Base-by-base conservation (phyloP, 2,888 invertebrate genomes). In the Mylabris sibirica region DNA sequence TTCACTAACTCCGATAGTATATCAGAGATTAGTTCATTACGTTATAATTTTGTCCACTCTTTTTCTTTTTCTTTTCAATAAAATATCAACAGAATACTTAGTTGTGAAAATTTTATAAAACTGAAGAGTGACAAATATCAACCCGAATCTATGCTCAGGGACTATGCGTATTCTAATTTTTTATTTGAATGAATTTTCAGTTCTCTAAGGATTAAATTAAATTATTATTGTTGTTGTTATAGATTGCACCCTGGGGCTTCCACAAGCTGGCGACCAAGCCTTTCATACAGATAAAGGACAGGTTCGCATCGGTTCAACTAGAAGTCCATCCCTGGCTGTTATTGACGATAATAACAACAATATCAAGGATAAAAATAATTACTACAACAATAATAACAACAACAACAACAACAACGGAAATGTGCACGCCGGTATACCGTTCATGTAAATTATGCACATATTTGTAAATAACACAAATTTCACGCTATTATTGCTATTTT, bases 401-500 rank as follows among this genome's bases (percentile, higher is more conserved):
- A 49, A 72, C 70, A 72, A 74, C 72, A 71, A 75, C 66, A 71
- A 77, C 72, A 72, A 74, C 73, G 78, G 81, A 75, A 72, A 84
- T 84, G 84, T 84, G 84, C 83, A 83, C 84, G 84, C 84, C 83
- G 84, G 84, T 84, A 84, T 83, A 83, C 77, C 77, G 80, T 78
- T 80, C 84, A 84, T 84, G 84, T 84, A 84, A 84, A 83, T 83
- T 78, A 74, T 77, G 77, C 79, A 79, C 79, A 73, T 77, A 74
- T 73, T 75, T 74, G 73, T 73, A 68, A 75, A 73, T 49, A 30
- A 75, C 70, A 73, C 72, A 5, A 17, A n/a, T 22, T 44, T 24
- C 9, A 49, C 44, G 17, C 44, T 22, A 20, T 44, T 63, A 44
- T 41, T 9, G 35, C 9, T 35, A 12, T 11, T 35, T 35, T 30